phyloP scores from a whole-genome alignment of 2,113 vertebrate species.

The Thermophis baileyi region DNA sequence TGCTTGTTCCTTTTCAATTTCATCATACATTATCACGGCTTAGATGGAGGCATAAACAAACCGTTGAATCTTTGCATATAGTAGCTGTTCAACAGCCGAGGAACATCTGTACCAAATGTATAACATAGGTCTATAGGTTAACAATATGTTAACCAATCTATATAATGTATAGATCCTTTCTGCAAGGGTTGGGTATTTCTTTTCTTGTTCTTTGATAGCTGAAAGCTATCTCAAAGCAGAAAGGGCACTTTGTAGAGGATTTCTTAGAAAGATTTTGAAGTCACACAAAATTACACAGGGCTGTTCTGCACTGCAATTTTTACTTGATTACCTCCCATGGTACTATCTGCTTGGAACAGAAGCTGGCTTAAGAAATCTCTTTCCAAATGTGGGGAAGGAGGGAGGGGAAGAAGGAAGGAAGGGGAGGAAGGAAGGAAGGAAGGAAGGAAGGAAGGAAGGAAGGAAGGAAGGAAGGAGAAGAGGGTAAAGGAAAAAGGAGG shows the following conservation, averaged over 20 bases:
- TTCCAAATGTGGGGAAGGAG: neutral
- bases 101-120: neutral
- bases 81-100: neutral
- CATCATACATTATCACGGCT: neutral
- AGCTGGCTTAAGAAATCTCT: neutral
- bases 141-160: neutral
- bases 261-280: neutral
- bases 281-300: neutral
- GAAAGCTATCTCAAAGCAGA: neutral
- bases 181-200: neutral
- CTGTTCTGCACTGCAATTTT: neutral
- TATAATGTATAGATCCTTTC: neutral
- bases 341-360: neutral
- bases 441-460: no score
- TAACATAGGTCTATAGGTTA: neutral
- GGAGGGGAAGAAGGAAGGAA: neutral
- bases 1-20: neutral
- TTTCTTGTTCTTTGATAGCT: neutral
- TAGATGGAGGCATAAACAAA: neutral
- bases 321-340: neutral
- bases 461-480: no score
- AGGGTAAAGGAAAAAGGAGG: no score
- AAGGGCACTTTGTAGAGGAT: neutral
- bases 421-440: fast-evolving
- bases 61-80: neutral